These are phyloP conservation scores for Papilio elwesi DNA, from an alignment of 2,888 invertebrate genomes.

Conservation along the genomic window DNA sequence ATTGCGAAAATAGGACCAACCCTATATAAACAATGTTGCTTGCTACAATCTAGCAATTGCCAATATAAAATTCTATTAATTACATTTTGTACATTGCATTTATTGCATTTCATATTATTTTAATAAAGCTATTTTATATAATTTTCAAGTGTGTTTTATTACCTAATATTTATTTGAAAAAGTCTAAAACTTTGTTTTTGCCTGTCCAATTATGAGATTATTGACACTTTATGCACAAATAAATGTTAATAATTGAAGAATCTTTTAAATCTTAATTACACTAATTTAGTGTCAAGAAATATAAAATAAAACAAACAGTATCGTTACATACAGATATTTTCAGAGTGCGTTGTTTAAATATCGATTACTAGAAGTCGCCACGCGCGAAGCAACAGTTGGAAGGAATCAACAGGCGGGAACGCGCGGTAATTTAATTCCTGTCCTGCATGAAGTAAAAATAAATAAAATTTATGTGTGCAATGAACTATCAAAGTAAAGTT, in stretches of 20 bases:
- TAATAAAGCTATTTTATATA: no score
- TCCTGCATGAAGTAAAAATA: constrained; percentile 42
- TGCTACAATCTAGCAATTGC: not conserved
- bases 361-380: constrained; percentile 72
- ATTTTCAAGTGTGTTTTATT: not conserved
- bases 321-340: constrained; percentile 22
- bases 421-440: constrained; percentile 66
- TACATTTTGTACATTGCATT: not conserved
- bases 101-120: not conserved
- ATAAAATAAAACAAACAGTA: not conserved
- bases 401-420: constrained; percentile 72
- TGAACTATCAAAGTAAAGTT: constrained; percentile 80
- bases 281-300: not conserved
- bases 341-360: constrained; percentile 62
- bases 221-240: not conserved
- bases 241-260: not conserved
- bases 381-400: constrained; percentile 82
- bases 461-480: constrained; percentile 51
- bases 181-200: not conserved
- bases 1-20: not conserved
- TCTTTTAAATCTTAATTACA: not conserved
- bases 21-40: not conserved
- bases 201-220: not conserved
- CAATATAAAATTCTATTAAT: not conserved
- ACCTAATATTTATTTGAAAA: not conserved